These are phyloP conservation scores for Heterodera carotae DNA, from an alignment of 1,140 invertebrate genomes.

Conservation along the genomic window DNA sequence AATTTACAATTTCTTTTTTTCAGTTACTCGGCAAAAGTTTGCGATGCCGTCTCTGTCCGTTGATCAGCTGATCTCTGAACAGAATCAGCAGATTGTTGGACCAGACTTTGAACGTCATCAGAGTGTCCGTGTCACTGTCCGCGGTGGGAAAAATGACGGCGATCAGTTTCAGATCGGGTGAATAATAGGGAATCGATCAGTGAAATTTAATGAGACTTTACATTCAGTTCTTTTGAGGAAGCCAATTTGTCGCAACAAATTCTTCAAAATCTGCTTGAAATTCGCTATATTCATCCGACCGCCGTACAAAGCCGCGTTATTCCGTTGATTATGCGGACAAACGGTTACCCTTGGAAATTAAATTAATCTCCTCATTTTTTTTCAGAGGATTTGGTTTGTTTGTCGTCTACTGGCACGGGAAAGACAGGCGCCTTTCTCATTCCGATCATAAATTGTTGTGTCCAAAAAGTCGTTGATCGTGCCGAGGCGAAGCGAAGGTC, in stretches of 20 bases:
- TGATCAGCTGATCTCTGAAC: constrained; percentile 9
- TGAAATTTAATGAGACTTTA: background rate
- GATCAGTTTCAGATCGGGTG: constrained; percentile 5
- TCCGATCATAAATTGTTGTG: constrained; percentile 2
- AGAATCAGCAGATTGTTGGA: constrained; percentile 16
- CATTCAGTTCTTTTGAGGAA: constrained; percentile 23
- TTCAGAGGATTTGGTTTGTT: constrained; percentile 27
- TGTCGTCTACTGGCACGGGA: constrained; percentile 19
- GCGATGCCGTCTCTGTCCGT: background rate
- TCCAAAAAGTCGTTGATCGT: background rate
- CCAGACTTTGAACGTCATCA: background rate
- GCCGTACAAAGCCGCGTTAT: constrained; percentile 22
- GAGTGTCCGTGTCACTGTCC: background rate
- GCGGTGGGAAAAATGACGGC: constrained; percentile 9
- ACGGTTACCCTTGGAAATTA: background rate
- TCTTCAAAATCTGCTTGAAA: background rate
- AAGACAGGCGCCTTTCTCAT: constrained; percentile 26
- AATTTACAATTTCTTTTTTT: too few relatives aligned
- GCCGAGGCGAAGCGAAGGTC: background rate
- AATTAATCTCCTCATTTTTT: background rate
- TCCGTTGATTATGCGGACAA: constrained; percentile 19
- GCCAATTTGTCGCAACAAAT: constrained; percentile 1
- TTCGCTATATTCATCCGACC: constrained; percentile 1
- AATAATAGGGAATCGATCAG: background rate
- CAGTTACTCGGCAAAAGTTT: constrained; percentile 21